A percentile compares a stretch with the other conserved stretches of the same genome.
phyloP scores from a whole-genome alignment of 1,140 invertebrate genomes.

The Drosophila virilis region DNA sequence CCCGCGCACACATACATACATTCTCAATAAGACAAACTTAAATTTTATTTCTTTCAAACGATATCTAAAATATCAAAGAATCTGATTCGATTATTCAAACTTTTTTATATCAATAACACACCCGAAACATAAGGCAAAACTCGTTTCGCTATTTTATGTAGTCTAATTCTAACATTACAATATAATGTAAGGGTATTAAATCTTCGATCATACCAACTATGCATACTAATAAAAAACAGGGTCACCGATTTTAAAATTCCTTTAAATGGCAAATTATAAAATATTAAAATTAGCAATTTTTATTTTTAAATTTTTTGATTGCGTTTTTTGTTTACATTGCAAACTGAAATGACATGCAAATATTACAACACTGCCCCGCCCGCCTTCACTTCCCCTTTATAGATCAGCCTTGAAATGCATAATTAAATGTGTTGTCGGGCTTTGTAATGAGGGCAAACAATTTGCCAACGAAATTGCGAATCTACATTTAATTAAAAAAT shows the following conservation, averaged over 20 bases:
- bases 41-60: no score
- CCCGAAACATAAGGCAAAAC: no score
- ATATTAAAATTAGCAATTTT: conserved; percentile 62
- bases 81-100: no score
- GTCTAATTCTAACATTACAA: no score
- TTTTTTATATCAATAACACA: no score
- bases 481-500: conserved; percentile 49
- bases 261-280: conserved; percentile 64
- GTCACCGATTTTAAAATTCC: conserved; percentile 54
- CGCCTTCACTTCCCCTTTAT: neutral
- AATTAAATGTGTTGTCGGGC: conserved; percentile 52
- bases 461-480: conserved; percentile 47
- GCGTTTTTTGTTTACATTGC: conserved; percentile 21
- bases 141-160: no score
- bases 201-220: no score
- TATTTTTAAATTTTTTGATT: conserved; percentile 14
- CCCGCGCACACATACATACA: no score
- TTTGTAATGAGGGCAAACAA: conserved; percentile 58
- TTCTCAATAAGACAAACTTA: no score
- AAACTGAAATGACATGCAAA: conserved; percentile 26
- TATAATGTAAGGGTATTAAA: no score
- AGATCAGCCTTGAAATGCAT: conserved; percentile 34
- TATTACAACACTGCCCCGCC: neutral
- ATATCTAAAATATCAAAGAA: no score
- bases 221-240: no score